Base-by-base conservation (phyloP, 2,797 vertebrate genomes). In the Lindbergichthys nudifrons region DNA sequence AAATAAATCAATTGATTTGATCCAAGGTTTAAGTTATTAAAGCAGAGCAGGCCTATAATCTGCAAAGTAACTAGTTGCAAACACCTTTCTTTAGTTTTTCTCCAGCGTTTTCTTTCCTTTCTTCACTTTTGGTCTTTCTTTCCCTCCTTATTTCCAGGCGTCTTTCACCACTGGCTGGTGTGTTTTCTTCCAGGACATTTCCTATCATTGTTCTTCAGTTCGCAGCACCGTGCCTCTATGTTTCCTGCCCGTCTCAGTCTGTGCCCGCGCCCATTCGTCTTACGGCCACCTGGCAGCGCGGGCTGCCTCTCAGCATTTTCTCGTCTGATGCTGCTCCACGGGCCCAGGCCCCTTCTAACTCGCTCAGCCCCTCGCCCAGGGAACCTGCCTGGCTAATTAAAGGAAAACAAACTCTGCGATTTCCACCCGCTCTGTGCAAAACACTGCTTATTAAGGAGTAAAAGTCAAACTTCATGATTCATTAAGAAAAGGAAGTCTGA, bases 401-500 rank as follows among this genome's bases (percentile, higher is more conserved):
- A 95, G 90, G 86, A 95, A 95, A 95, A 94, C 91, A 95, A 96
- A 95, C 93, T 87, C 65, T 66, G 73, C 48, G 60, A 87, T 88
- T 89, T 94, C 90, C 93, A 89, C 61, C 74, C 72, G 47, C 81
- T 86, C 66, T 65, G 67, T 67, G 75, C 87, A 92, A 95, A 96
- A 93, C 92, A 92, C 50, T 16, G 83, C 83, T 90, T 94, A 93
- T 93, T 95, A 94, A 91, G 86, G 88, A 92, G 93, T 89, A 91
- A 86, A 83, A 94, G 93, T 93, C 91, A 92, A 94, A 94, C 94
- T 94, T 96, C 94, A 94, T 94, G 91, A 96, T 95, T 96, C 94
- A 95, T 96, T 96, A 96, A 92, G 92, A 90, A 94, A 91, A 95
- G 95, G 94, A 96, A 96, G 95, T 94, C 91, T 93, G 93, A 94